A percentile compares a stretch with the other conserved stretches of the same genome.
Evolutionary conservation across 2,797 vertebrate species (phyloP).

Genomic region (Novumbra hubbsi): DNA sequence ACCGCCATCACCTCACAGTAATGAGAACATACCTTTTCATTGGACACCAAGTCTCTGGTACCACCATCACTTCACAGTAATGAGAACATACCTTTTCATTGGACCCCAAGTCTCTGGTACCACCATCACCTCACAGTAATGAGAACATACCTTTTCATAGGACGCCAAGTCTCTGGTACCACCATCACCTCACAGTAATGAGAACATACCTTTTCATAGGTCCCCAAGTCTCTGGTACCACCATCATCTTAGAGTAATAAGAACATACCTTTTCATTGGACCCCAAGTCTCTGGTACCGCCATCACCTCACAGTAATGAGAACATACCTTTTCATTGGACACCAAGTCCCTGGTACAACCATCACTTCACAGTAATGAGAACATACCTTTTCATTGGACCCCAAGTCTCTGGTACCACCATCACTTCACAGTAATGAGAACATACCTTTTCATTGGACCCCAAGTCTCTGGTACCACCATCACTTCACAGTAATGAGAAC

Average conservation of each 20-base stretch:
- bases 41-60: neutral
- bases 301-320: constrained; percentile 31
- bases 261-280: neutral
- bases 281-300: neutral
- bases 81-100: neutral
- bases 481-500: too few species aligned
- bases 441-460: neutral
- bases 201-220: neutral
- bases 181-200: constrained; percentile 27
- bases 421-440: too few species aligned
- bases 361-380: too few species aligned
- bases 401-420: neutral
- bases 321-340: neutral
- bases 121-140: constrained; percentile 26
- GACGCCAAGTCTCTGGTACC: neutral
- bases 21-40: neutral
- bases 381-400: neutral
- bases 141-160: neutral
- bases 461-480: constrained; percentile 5
- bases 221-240: neutral
- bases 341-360: neutral
- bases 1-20: constrained; percentile 24
- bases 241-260: constrained; percentile 29
- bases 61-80: too few species aligned
- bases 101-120: neutral